A percentile compares a stretch with the other conserved stretches of the same genome.
Conservation (phyloP, 1,140 invertebrate species). For the Telenomus remus region DNA sequence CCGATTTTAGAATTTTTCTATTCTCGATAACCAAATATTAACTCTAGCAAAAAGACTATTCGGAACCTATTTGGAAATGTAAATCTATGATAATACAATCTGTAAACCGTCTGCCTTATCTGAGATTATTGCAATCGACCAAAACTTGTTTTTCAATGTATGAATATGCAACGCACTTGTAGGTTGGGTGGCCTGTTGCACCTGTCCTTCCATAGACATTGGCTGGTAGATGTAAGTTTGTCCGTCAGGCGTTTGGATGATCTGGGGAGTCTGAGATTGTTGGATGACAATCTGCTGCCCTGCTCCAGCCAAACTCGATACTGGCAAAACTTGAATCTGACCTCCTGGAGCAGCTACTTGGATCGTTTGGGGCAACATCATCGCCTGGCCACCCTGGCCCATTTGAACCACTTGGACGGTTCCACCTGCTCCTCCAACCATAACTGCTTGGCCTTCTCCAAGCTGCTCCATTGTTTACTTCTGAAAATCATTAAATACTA, state of each 20-base stretch:
- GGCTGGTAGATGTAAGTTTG: conserved; percentile 94
- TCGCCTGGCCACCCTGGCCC: conserved; percentile 73
- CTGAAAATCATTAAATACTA: conserved; percentile 2
- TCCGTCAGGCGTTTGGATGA: conserved; percentile 94
- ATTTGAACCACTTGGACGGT: conserved; percentile 76
- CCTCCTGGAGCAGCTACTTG: conserved; percentile 79
- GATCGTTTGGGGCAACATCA: conserved; percentile 78
- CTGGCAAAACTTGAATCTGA: conserved; percentile 81
- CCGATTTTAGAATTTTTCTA: too few relatives aligned
- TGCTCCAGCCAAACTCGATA: conserved; percentile 77
- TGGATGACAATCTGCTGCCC: conserved; percentile 78
- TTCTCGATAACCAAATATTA: too few relatives aligned
- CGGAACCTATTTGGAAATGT: too few relatives aligned
- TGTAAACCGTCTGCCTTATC: too few relatives aligned
- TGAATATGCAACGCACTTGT: conserved; percentile 72
- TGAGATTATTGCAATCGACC: conserved; percentile 1
- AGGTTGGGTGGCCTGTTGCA: conserved; percentile 79
- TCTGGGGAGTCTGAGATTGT: conserved; percentile 83
- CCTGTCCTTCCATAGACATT: conserved; percentile 78
- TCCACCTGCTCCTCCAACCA: conserved; percentile 71
- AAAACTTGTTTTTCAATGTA: background rate
- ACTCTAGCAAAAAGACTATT: too few relatives aligned
- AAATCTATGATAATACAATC: too few relatives aligned
- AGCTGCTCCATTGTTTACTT: conserved; percentile 71
- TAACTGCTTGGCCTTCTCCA: conserved; percentile 73